These are phyloP conservation scores for Folsomia manolachei DNA, from an alignment of 2,888 invertebrate species.

Conservation along the genomic window DNA sequence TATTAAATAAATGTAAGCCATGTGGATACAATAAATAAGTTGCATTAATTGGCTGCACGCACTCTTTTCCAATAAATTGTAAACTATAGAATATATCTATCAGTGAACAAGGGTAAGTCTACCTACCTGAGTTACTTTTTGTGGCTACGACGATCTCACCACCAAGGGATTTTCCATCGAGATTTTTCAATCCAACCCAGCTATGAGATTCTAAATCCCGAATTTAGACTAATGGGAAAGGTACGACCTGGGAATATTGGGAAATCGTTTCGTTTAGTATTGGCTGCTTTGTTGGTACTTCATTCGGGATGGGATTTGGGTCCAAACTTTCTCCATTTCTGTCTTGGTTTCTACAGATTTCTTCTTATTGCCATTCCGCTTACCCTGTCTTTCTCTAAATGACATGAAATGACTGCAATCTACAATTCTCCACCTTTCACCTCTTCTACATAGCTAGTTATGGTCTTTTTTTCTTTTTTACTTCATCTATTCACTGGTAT, in stretches of 20 bases:
- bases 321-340: too few relatives aligned
- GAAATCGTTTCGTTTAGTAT: background rate
- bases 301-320: background rate
- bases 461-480: background rate
- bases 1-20: too few relatives aligned
- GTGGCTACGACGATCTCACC: too few relatives aligned
- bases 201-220: background rate
- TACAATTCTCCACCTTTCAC: background rate
- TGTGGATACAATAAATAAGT: too few relatives aligned
- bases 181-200: background rate
- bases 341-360: too few relatives aligned
- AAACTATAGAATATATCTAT: too few relatives aligned
- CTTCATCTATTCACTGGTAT: too few relatives aligned
- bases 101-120: too few relatives aligned
- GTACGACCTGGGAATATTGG: background rate
- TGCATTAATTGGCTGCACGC: too few relatives aligned
- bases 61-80: too few relatives aligned
- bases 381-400: background rate
- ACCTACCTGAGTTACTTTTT: too few relatives aligned
- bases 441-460: too few relatives aligned
- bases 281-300: background rate
- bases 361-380: background rate
- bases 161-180: background rate
- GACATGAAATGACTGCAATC: background rate
- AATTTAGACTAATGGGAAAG: slow-evolving; percentile 10